phyloP scores from a whole-genome alignment of 2,888 invertebrate species.

The Troides oblongomaculatus region DNA sequence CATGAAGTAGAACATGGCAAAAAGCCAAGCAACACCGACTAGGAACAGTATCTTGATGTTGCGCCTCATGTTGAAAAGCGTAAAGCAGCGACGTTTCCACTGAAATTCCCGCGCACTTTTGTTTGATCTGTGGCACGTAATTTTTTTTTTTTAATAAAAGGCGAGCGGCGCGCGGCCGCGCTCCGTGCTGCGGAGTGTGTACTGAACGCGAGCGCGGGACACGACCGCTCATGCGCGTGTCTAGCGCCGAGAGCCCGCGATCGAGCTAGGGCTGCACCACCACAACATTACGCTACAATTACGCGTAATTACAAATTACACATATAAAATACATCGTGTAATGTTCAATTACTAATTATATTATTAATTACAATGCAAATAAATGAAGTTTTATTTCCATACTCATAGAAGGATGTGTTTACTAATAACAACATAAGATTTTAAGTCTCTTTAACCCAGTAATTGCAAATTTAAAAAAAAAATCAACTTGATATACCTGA shows the following conservation, averaged over 20 bases:
- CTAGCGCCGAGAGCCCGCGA: slow-evolving; percentile 17
- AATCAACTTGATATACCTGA: no score
- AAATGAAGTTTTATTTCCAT: no score
- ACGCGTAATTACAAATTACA: slow-evolving; percentile 7
- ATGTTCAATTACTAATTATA: no score
- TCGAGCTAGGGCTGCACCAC: slow-evolving; percentile 28
- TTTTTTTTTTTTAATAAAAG: slow-evolving; percentile 44
- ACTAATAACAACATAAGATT: no score
- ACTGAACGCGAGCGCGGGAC: slow-evolving; percentile 46
- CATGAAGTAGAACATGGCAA: slow-evolving; percentile 72
- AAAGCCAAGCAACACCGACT: slow-evolving; percentile 69
- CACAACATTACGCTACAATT: slow-evolving; percentile 6
- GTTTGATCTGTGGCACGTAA: slow-evolving; percentile 12
- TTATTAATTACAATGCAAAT: no score
- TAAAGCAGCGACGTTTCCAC: slow-evolving; percentile 21
- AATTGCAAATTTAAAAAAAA: no score
- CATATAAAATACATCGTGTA: no score
- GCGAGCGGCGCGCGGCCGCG: slow-evolving; percentile 74
- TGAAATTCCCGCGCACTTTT: slow-evolving; percentile 40
- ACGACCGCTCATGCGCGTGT: slow-evolving; percentile 30
- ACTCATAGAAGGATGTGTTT: no score
- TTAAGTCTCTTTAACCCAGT: no score
- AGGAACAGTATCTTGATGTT: slow-evolving; percentile 72
- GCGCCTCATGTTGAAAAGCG: slow-evolving; percentile 58
- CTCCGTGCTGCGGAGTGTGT: slow-evolving; percentile 61